These are phyloP conservation scores for Metopolophium dirhodum DNA, from an alignment of 1,140 invertebrate species.

Conservation along the genomic window DNA sequence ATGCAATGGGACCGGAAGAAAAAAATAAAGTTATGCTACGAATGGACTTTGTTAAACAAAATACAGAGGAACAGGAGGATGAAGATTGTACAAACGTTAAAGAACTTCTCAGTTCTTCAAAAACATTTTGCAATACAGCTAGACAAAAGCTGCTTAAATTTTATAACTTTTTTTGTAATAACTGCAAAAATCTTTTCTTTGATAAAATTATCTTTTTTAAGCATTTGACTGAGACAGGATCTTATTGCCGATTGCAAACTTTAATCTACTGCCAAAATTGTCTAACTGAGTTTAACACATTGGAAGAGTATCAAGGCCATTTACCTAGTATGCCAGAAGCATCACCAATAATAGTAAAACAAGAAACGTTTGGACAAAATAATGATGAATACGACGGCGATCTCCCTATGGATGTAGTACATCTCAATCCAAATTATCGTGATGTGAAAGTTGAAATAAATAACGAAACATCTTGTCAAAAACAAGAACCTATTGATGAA, in stretches of 20 bases:
- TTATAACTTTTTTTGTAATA: background rate
- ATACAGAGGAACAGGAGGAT: background rate
- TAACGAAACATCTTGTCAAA: background rate
- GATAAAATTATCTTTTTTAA: background rate
- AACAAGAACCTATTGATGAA: background rate
- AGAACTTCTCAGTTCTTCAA: background rate
- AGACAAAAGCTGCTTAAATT: background rate
- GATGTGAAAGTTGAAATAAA: background rate
- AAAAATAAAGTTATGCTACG: background rate
- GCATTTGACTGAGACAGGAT: background rate
- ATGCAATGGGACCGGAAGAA: background rate
- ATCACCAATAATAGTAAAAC: background rate
- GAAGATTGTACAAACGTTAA: background rate
- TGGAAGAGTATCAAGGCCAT: background rate
- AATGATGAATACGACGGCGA: background rate
- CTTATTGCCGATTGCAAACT: background rate
- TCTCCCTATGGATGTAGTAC: background rate
- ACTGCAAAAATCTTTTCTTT: background rate
- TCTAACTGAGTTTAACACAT: background rate
- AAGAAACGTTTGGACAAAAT: background rate
- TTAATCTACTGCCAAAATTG: background rate
- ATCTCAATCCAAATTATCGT: background rate
- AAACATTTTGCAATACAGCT: background rate
- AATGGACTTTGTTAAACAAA: background rate
- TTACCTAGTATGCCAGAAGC: background rate